Evolutionary conservation across 2,113 vertebrate genomes (phyloP).

Genomic region (Chaetodon trifascialis): DNA sequence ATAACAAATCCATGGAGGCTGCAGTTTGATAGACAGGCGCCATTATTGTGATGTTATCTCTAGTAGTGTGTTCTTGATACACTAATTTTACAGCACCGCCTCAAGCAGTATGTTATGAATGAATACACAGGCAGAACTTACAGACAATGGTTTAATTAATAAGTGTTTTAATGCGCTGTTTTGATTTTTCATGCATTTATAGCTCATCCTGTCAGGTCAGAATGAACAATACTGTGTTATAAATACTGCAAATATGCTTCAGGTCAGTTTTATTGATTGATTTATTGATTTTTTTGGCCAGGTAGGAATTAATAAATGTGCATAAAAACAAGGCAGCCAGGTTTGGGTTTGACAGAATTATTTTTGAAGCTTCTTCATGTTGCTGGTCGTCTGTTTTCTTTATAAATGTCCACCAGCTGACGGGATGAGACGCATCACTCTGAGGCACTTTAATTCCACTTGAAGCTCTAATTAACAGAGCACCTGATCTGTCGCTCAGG

Average conservation of each 20-base stretch:
- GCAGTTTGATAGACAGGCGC: not conserved
- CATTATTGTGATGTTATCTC: not conserved
- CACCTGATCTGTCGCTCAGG: not conserved
- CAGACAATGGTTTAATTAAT: not conserved
- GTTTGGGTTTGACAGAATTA: not conserved
- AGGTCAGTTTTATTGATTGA: no score
- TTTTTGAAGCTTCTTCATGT: not conserved
- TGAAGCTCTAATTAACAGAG: no score
- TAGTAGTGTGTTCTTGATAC: not conserved
- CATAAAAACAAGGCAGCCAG: no score
- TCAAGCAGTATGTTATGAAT: not conserved
- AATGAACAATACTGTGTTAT: not conserved
- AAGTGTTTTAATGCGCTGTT: not conserved
- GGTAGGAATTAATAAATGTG: no score
- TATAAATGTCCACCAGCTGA: not conserved
- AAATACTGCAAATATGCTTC: not conserved
- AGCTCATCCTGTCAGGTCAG: not conserved
- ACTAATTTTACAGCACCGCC: not conserved
- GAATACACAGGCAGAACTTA: not conserved
- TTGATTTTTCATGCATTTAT: not conserved
- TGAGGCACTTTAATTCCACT: not conserved
- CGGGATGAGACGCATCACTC: not conserved
- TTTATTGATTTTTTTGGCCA: no score
- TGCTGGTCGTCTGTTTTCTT: not conserved
- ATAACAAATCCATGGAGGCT: no score